A percentile compares a stretch with the other conserved stretches of the same genome.
phyloP scores from a whole-genome alignment of 2,888 invertebrate species.

The Thera britannica region DNA sequence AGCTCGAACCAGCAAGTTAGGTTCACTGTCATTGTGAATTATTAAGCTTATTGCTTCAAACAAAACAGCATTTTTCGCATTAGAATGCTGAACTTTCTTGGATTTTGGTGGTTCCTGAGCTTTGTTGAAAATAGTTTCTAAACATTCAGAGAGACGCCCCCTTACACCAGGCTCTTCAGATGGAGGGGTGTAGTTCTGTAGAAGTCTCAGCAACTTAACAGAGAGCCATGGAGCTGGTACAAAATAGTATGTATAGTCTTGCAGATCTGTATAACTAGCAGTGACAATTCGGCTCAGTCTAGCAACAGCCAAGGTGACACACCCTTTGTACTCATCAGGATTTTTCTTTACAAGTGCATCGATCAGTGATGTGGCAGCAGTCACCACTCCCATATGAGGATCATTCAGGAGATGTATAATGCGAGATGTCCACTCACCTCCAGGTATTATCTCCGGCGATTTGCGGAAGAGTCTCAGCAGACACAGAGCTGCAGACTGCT shows the following conservation, averaged over 20 bases:
- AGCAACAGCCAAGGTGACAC: slow-evolving; percentile 98
- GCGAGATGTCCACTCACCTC: slow-evolving; percentile 99
- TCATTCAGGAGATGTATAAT: slow-evolving; percentile 99
- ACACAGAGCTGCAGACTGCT: slow-evolving; percentile 99
- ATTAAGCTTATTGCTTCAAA: slow-evolving; percentile 99
- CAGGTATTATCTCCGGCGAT: slow-evolving; percentile 97
- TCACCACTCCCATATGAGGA: slow-evolving; percentile 99
- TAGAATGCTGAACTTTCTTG: slow-evolving; percentile 99
- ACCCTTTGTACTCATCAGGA: slow-evolving; percentile 99
- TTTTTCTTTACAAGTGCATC: slow-evolving; percentile 99
- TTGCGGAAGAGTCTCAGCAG: slow-evolving; percentile 96
- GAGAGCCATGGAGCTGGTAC: slow-evolving; percentile 99
- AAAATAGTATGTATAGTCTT: slow-evolving; percentile 99
- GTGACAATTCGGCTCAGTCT: slow-evolving; percentile 98
- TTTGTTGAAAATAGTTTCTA: slow-evolving; percentile 99
- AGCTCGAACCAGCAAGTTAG: slow-evolving; percentile 97
- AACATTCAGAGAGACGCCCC: slow-evolving; percentile 97
- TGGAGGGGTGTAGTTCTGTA: slow-evolving; percentile 99
- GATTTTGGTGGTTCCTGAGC: slow-evolving; percentile 99
- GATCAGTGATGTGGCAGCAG: slow-evolving; percentile 98
- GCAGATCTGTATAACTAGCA: slow-evolving; percentile 99
- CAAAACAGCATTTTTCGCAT: slow-evolving; percentile 99
- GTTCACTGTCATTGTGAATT: slow-evolving; percentile 99
- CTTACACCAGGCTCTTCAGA: slow-evolving; percentile 98
- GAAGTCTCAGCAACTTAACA: slow-evolving; percentile 96